These are phyloP conservation scores for Athalia cordata DNA, from an alignment of 2,888 invertebrate genomes.

Conservation along the genomic window DNA sequence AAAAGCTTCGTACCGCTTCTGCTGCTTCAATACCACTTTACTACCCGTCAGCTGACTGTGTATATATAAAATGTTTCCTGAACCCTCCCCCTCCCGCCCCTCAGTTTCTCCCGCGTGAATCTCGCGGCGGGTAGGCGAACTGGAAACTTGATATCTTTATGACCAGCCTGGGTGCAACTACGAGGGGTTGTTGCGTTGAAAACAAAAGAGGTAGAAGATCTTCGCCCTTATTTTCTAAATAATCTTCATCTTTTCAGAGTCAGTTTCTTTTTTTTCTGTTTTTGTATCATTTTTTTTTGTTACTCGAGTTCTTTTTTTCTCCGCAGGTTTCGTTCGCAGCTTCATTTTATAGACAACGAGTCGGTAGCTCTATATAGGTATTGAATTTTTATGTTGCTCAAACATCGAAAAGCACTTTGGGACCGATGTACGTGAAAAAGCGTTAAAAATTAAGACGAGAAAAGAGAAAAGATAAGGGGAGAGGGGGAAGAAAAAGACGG, in stretches of 20 bases:
- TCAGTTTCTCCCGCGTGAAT: neutral
- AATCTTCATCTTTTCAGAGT: neutral
- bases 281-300: too few species aligned
- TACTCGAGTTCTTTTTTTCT: too few species aligned
- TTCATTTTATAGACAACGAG: too few species aligned
- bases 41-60: neutral
- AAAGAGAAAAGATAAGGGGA: too few species aligned
- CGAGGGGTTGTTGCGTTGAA: neutral
- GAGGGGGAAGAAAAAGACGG: too few species aligned
- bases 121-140: conserved; percentile 12
- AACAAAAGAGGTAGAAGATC: conserved; percentile 7
- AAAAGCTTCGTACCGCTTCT: neutral
- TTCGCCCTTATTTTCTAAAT: neutral
- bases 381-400: too few species aligned
- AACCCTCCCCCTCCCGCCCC: too few species aligned
- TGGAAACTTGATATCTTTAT: conserved; percentile 36
- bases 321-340: too few species aligned
- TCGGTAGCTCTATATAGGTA: too few species aligned
- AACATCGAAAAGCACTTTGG: too few species aligned
- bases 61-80: neutral
- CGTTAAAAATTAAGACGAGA: too few species aligned
- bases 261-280: neutral
- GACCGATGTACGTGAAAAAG: too few species aligned
- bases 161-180: conserved; percentile 12
- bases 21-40: neutral